Evolutionary conservation across 1,140 invertebrate genomes (phyloP).

Genomic region (Olivierus martensii): DNA sequence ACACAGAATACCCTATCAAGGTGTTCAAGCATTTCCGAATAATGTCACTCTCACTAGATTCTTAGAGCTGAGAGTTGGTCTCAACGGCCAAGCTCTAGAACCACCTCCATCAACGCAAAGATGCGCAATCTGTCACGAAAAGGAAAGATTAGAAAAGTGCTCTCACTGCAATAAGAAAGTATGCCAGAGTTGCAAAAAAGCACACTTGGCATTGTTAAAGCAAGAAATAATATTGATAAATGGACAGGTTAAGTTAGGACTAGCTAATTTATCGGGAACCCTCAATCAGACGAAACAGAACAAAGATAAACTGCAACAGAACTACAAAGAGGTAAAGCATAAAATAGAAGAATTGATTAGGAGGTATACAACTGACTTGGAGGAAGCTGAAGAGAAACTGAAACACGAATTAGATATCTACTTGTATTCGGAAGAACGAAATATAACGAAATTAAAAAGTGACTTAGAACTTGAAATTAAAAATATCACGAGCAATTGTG

Average conservation of each 20-base stretch:
- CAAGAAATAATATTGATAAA: constrained; percentile 78
- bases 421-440: constrained; percentile 61
- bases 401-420: constrained; percentile 80
- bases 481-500: constrained; percentile 88
- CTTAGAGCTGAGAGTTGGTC: constrained; percentile 86
- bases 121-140: constrained; percentile 74
- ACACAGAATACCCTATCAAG: constrained; percentile 91
- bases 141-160: constrained; percentile 75
- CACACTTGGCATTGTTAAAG: constrained; percentile 88
- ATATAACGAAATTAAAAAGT: constrained; percentile 71
- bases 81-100: constrained; percentile 48
- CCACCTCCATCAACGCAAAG: constrained; percentile 29
- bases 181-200: constrained; percentile 75
- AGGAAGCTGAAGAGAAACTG: constrained; percentile 77
- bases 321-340: constrained; percentile 68
- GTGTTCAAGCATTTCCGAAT: constrained; percentile 86
- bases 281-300: constrained; percentile 71
- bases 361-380: constrained; percentile 63
- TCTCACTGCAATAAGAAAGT: constrained; percentile 87
- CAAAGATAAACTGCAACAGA: constrained; percentile 62
- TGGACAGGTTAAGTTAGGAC: constrained; percentile 56
- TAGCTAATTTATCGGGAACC: constrained; percentile 73
- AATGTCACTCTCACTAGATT: constrained; percentile 93
- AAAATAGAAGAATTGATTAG: constrained; percentile 85
- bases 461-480: constrained; percentile 82